Evolutionary conservation across 2,797 vertebrate genomes (phyloP).

Genomic region (Botia kubotai): DNA sequence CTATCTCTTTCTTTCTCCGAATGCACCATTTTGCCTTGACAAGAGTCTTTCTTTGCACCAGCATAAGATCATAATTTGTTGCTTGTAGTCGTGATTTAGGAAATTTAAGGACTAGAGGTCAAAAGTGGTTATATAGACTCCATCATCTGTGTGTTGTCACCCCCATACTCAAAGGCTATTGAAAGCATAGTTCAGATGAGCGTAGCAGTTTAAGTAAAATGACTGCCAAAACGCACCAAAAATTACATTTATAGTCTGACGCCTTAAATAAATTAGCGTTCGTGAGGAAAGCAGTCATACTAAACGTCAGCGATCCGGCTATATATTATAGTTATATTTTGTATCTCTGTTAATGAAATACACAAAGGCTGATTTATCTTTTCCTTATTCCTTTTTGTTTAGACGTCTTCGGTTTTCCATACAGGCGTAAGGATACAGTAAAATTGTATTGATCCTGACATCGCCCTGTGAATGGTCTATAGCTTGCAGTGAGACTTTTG

Average conservation of each 20-base stretch:
- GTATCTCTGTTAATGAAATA: not conserved
- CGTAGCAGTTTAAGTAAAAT: conserved; percentile 28
- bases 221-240: conserved; percentile 2
- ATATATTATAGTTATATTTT: conserved; percentile 1
- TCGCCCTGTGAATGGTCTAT: conserved; percentile 2
- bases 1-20: not conserved
- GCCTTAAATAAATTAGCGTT: not conserved
- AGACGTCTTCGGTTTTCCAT: conserved; percentile 10
- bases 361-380: not conserved
- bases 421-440: conserved; percentile 2
- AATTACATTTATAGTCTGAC: conserved; percentile 18
- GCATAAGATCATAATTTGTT: conserved; percentile 20
- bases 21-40: conserved; percentile 26
- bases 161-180: not conserved
- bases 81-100: conserved; percentile 33
- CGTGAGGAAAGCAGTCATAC: not conserved
- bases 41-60: not conserved
- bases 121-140: conserved; percentile 43
- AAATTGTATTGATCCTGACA: conserved; percentile 26
- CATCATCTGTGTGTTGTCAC: conserved; percentile 9
- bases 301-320: not conserved
- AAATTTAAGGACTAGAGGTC: conserved; percentile 36
- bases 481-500: conserved; percentile 25
- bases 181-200: conserved; percentile 20
- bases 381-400: not conserved